Base-by-base conservation (phyloP, 2,797 vertebrate genomes). In the Tragelaphus oryx region DNA sequence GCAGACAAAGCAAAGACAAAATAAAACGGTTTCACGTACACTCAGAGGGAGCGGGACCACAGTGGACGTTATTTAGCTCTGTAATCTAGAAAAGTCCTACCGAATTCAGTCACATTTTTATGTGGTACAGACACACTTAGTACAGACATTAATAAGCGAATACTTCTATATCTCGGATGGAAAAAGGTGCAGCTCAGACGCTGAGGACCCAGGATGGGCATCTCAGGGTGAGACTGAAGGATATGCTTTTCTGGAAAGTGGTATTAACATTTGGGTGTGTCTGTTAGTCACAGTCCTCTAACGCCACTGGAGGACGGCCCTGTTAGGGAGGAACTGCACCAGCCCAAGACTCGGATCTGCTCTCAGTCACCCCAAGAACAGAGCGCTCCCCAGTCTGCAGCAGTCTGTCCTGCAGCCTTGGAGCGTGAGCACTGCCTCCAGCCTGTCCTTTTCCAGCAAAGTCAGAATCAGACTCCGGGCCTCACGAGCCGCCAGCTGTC, bases 321-420 rank as follows among this genome's bases (percentile, higher is more conserved):
- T 4, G 48, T 26, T 6, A 0, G 0, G 52, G 26, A 26, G 52
- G 20, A 20, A 0, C 0, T 0, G 17, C 20, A 2, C 14, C 30
- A 60, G 12, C 7, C 22, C 3, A 0, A 18, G 14, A 5, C 10
- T 8, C 14, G 4, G 13, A 8, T 30, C 6, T 26, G 26, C 33
- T 48, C 30, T 65, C 2, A 1, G 44, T 3, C 5, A 0, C 28
- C 4, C 7, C 2, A 18, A 3, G 4, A 4, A 7, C 44, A 0
- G 6, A 1, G 75, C 9, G 0, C 16, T 3, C 6, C 18, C 6
- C 5, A 0, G 37, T 8, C 28, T 10, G 26, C 9, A 6, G 1
- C 16, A 2, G 11, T 8, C 6, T 6, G 10, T 3, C 8, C 16
- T 44, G 6, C 0, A 2, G 5, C 7, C n/a, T 33, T 17, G 65